Conservation (phyloP, 2,113 vertebrate genomes). For the Tympanuchus pallidicinctus region DNA sequence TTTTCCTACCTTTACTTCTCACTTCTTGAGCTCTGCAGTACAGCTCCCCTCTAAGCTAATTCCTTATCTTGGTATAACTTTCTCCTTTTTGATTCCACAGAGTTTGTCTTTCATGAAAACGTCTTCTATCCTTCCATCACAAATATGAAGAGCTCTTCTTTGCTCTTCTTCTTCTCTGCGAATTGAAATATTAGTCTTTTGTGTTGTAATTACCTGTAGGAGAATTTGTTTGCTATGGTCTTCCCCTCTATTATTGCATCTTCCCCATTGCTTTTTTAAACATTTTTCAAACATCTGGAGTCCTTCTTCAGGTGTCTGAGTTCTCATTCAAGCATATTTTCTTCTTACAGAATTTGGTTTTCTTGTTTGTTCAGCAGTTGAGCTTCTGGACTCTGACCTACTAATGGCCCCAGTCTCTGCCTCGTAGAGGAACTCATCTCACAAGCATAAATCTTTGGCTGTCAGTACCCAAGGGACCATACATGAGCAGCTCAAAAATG, state of each 20-base stretch:
- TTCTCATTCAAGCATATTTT: background rate
- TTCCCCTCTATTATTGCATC: background rate
- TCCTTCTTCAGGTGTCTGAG: background rate
- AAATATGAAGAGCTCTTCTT: background rate
- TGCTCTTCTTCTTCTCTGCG: background rate
- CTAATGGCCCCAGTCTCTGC: background rate
- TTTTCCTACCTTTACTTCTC: background rate
- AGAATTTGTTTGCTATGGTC: background rate
- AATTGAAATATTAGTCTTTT: background rate
- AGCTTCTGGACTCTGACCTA: background rate
- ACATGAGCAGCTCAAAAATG: background rate
- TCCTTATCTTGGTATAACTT: background rate
- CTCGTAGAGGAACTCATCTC: background rate
- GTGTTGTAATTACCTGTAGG: background rate
- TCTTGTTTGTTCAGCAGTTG: background rate
- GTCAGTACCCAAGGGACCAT: background rate
- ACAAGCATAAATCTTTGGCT: background rate
- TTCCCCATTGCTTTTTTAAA: background rate
- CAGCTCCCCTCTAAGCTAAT: too few relatives aligned
- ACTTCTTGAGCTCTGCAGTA: background rate
- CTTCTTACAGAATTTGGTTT: background rate
- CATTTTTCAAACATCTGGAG: background rate
- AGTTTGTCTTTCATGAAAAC: too few relatives aligned
- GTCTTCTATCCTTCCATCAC: fast-evolving
- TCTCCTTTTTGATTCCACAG: background rate